These are phyloP conservation scores for Ciconia nigra DNA, from an alignment of 2,797 vertebrate genomes.

Conservation along the genomic window DNA sequence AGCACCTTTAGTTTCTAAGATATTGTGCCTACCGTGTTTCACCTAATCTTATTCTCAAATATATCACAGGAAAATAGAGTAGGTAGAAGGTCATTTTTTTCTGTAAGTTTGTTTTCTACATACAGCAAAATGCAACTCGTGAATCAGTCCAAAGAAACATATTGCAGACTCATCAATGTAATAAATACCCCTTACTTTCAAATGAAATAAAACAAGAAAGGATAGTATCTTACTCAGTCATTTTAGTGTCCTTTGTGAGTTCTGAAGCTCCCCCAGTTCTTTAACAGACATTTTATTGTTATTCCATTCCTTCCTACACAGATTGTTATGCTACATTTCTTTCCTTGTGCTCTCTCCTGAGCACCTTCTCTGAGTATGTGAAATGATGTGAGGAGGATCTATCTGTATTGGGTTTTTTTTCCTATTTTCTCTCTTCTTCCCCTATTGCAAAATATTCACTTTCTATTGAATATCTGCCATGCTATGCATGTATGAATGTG, in stretches of 20 bases:
- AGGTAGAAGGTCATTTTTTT: background rate
- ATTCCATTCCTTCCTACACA: background rate
- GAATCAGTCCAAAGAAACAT: background rate
- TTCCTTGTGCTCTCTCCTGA: background rate
- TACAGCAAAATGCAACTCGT: background rate
- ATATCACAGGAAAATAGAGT: background rate
- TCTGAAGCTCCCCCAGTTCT: background rate
- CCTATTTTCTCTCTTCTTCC: background rate
- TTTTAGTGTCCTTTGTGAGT: background rate
- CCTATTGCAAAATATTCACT: background rate
- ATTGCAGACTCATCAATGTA: background rate
- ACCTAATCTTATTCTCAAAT: background rate
- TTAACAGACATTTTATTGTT: background rate
- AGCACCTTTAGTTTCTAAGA: background rate
- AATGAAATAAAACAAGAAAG: background rate
- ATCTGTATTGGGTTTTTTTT: fast-evolving
- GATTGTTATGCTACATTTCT: background rate
- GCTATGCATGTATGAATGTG: background rate
- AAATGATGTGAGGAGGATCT: background rate
- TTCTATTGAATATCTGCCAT: background rate
- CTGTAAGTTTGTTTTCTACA: background rate
- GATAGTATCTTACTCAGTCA: background rate
- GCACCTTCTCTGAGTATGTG: background rate
- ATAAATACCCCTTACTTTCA: background rate
- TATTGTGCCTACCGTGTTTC: background rate